phyloP scores from a whole-genome alignment of 1,140 invertebrate genomes.

The Trichomalopsis sarcophagae region DNA sequence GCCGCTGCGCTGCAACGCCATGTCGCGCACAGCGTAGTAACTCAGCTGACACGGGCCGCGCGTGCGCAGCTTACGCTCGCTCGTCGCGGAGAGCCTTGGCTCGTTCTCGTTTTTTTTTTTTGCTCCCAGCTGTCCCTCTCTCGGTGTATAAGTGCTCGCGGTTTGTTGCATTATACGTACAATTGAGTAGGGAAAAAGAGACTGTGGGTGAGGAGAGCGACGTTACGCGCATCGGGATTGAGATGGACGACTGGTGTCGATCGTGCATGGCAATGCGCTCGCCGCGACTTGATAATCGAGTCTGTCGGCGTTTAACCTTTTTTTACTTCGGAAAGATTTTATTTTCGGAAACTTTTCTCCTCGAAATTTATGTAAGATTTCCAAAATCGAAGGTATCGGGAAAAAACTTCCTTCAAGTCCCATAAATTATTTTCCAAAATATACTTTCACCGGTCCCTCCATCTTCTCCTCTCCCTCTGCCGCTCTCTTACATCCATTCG shows the following conservation, averaged over 20 bases:
- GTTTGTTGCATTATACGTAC: neutral
- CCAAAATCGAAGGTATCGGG: too few species aligned
- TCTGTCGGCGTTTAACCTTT: too few species aligned
- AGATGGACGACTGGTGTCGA: neutral
- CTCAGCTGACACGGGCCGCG: constrained; percentile 60
- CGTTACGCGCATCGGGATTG: neutral
- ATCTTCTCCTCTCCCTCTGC: constrained; percentile 7
- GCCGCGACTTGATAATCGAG: too few species aligned
- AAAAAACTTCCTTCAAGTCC: neutral
- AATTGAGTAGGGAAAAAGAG: neutral
- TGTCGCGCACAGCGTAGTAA: constrained; percentile 43
- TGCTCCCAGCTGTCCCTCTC: neutral
- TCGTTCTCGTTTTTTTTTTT: neutral
- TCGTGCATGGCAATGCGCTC: neutral
- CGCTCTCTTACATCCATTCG: constrained; percentile 6
- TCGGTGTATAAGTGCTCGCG: neutral
- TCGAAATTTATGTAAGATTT: too few species aligned
- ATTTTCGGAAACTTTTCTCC: neutral
- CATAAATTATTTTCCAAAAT: constrained; percentile 14
- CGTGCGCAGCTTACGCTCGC: constrained; percentile 67
- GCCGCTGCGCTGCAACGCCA: neutral
- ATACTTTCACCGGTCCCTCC: constrained; percentile 23
- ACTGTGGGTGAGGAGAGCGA: neutral
- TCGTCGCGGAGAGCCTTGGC: constrained; percentile 52
- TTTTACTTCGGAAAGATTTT: too few species aligned